Conservation (phyloP, 2,797 vertebrate genomes). For the Spheniscus humboldti region DNA sequence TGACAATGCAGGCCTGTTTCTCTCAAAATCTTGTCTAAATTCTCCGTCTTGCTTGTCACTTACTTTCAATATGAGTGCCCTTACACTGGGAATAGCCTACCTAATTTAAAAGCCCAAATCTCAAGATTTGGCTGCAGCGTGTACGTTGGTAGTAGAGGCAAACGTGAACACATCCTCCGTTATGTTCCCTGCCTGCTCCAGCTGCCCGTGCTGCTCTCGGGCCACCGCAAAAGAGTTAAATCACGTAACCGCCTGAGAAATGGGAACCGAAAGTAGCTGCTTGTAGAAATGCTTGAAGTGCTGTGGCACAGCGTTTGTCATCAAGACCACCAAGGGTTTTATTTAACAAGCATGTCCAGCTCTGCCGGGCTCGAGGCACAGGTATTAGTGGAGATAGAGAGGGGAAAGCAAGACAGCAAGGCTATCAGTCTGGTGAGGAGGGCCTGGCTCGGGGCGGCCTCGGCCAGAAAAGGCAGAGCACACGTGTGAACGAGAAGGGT, state of each 20-base stretch:
- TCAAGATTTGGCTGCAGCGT: neutral
- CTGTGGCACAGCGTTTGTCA: constrained; percentile 6
- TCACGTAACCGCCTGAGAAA: constrained; percentile 52
- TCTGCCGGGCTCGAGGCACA: neutral
- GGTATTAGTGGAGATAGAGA: neutral
- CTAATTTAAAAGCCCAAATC: neutral
- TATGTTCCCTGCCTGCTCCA: neutral
- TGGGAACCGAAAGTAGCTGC: constrained; percentile 65
- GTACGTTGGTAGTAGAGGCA: neutral
- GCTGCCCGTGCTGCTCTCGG: neutral
- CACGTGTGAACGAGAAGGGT: neutral
- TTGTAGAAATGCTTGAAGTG: neutral
- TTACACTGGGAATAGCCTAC: neutral
- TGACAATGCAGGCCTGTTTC: neutral
- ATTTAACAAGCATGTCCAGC: neutral
- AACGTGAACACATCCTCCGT: neutral
- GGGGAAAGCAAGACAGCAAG: neutral
- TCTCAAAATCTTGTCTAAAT: neutral
- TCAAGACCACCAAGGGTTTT: neutral
- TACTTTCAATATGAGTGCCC: neutral
- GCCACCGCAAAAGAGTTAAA: constrained; percentile 58
- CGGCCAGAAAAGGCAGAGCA: neutral
- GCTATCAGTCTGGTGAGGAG: neutral
- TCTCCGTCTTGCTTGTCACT: neutral
- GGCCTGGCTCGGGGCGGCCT: neutral